Conservation (phyloP, 2,888 invertebrate genomes). For the Neoascia interrupta region DNA sequence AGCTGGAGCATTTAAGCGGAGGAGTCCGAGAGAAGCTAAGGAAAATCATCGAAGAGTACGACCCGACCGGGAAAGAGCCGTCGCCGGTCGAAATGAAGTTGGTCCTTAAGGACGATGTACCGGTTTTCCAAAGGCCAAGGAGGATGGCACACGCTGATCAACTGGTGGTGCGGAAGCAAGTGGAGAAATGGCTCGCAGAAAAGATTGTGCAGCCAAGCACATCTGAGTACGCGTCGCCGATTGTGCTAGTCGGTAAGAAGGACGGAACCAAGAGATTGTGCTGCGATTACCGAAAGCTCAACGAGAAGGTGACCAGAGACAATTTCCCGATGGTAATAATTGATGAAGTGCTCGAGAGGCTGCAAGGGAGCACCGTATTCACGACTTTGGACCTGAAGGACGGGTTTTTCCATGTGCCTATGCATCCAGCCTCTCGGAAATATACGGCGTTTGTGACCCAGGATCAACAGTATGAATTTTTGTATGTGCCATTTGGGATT, state of each 20-base stretch:
- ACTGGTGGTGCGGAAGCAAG: constrained; percentile 73
- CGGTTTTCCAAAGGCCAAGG: constrained; percentile 45
- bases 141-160: constrained; percentile 34
- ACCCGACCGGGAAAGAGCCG: background rate
- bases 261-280: constrained; percentile 21
- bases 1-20: constrained; percentile 6
- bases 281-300: constrained; percentile 38
- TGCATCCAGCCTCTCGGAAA: background rate
- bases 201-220: constrained; percentile 34
- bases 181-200: constrained; percentile 41
- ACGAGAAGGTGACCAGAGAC: constrained; percentile 41
- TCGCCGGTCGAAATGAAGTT: constrained; percentile 61
- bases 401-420: background rate
- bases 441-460: too few species aligned
- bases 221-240: constrained; percentile 72
- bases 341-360: constrained; percentile 53
- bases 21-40: constrained; percentile 55
- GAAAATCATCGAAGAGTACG: constrained; percentile 71
- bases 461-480: too few species aligned
- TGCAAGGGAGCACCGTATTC: constrained; percentile 34
- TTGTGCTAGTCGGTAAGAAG: constrained; percentile 21
- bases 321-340: constrained; percentile 56
- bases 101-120: constrained; percentile 37
- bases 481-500: constrained; percentile 44
- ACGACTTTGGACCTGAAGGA: constrained; percentile 46